These are phyloP conservation scores for Diorhabda elongata DNA, from an alignment of 1,140 invertebrate species.

Conservation along the genomic window DNA sequence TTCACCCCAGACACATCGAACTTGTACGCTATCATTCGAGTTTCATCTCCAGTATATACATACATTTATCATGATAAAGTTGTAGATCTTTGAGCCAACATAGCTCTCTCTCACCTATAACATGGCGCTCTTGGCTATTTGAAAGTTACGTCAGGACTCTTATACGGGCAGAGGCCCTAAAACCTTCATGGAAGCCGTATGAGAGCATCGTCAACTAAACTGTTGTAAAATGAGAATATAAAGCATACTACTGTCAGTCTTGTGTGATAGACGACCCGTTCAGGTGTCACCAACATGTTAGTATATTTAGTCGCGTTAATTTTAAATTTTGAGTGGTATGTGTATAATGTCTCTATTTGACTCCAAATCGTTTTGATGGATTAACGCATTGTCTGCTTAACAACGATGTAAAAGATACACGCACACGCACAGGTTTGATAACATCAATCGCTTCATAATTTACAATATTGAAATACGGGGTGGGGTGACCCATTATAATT, in stretches of 20 bases:
- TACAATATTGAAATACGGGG: no score
- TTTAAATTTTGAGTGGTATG: slow-evolving; percentile 4
- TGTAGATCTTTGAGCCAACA: slow-evolving; percentile 19
- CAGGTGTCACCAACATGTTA: slow-evolving; percentile 23
- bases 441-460: no score
- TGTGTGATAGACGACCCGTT: slow-evolving; percentile 36
- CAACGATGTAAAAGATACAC: no score
- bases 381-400: no score
- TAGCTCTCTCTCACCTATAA: slow-evolving; percentile 31
- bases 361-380: not conserved
- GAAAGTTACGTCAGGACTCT: slow-evolving; percentile 21
- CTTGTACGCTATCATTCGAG: not conserved
- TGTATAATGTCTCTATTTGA: not conserved
- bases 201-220: slow-evolving; percentile 26
- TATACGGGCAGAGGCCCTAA: slow-evolving; percentile 25
- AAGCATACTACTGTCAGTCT: slow-evolving; percentile 41
- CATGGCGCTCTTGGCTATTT: slow-evolving; percentile 33
- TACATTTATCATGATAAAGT: slow-evolving; percentile 18
- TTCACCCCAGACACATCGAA: not conserved
- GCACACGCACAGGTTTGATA: no score
- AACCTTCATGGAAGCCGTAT: slow-evolving; percentile 28
- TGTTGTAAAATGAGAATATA: slow-evolving; percentile 46
- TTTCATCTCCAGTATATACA: slow-evolving; percentile 15
- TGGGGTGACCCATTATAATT: no score
- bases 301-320: slow-evolving; percentile 10